These are phyloP conservation scores for Cirrhinus molitorella DNA, from an alignment of 2,797 vertebrate species.

Conservation along the genomic window DNA sequence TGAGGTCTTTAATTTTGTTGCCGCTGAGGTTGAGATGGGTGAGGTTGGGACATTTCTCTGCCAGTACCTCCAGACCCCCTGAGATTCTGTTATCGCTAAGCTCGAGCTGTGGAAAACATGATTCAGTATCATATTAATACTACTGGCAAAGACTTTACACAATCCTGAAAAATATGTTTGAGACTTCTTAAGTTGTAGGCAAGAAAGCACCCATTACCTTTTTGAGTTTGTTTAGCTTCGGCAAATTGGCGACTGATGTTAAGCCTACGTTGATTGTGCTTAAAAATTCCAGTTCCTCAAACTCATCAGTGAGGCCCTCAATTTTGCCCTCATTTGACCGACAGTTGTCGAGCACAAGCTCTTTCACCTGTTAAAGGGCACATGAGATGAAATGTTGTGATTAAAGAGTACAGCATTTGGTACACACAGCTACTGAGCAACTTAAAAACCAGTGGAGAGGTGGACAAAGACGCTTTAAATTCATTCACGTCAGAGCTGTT, in stretches of 20 bases:
- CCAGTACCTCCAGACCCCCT: slow-evolving; percentile 97
- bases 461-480: slow-evolving; percentile 57
- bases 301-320: slow-evolving; percentile 96
- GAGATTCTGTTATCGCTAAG: slow-evolving; percentile 99
- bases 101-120: slow-evolving; percentile 84
- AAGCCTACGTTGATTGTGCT: slow-evolving; percentile 99
- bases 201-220: slow-evolving; percentile 80
- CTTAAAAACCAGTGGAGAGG: slow-evolving; percentile 21
- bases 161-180: not conserved
- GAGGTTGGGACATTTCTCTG: slow-evolving; percentile 97
- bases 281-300: slow-evolving; percentile 97
- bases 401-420: not conserved
- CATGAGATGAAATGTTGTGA: not conserved
- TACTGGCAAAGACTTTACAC: not conserved
- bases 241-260: slow-evolving; percentile 94
- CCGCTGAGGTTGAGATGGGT: slow-evolving; percentile 99
- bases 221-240: slow-evolving; percentile 99
- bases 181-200: not conserved
- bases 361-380: slow-evolving; percentile 86
- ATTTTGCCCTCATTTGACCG: slow-evolving; percentile 96
- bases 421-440: slow-evolving; percentile 41
- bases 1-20: slow-evolving; percentile 99
- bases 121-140: not conserved
- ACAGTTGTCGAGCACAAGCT: slow-evolving; percentile 97
- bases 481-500: slow-evolving; percentile 58